Conservation (phyloP, 2,113 vertebrate species). For the Carollia perspicillata region DNA sequence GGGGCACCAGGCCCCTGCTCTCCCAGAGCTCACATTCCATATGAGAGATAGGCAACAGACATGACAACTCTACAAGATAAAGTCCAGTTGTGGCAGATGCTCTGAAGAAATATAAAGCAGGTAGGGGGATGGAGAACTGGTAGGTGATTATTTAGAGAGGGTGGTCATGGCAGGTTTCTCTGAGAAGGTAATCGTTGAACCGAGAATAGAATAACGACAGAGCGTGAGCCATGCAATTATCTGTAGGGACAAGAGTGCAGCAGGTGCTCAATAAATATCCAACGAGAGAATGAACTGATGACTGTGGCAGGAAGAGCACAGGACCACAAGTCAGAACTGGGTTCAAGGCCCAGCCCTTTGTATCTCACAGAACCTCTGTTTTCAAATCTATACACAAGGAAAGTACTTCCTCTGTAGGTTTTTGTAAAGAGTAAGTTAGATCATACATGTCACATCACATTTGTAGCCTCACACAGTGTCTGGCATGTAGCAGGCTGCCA, state of each 20-base stretch:
- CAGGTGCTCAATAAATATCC: not conserved
- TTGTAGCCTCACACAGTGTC: not conserved
- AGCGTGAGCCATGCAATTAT: not conserved
- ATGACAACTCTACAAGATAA: not conserved
- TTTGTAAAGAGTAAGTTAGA: not conserved
- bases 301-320: not conserved
- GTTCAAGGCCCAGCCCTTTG: not conserved
- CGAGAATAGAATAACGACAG: not conserved
- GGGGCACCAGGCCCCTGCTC: not conserved
- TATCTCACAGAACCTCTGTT: not conserved
- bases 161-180: not conserved
- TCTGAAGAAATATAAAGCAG: not conserved
- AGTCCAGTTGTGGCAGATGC: not conserved
- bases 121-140: not conserved
- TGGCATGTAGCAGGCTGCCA: not conserved
- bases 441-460: not conserved
- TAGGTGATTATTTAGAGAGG: not conserved
- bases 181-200: not conserved
- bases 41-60: not conserved
- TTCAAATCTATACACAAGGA: constrained; percentile 4
- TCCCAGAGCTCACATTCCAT: not conserved
- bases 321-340: not conserved
- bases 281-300: not conserved
- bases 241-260: not conserved
- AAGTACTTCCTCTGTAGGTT: not conserved